Evolutionary conservation across 2,113 vertebrate genomes (phyloP), one percentile per base, ranked within the genome.

Genomic region (Rattus rattus): DNA sequence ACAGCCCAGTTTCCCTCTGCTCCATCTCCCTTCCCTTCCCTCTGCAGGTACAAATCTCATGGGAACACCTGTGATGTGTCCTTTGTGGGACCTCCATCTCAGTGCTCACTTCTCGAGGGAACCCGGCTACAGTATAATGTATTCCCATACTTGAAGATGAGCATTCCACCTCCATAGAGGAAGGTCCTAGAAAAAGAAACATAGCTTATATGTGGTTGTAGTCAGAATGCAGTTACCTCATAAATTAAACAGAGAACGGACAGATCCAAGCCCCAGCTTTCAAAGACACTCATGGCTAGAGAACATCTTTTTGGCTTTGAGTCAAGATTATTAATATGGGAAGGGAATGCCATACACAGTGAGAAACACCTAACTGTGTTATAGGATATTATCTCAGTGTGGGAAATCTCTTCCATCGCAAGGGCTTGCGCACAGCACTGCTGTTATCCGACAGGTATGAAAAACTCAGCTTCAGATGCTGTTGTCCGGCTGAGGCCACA

Each of bases 161-260:
- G 17, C 3, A 28, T 80, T 73, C 26, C 33, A 91, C 76, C n/a
- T 96, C 59, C 39, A n/a, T 7, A 79, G 47, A 93, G 92, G 76
- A 85, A 81, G 72, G 24, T n/a, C 12, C 52, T 83, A 81, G 80
- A 3, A 92, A 70, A 90, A 94, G 72, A 94, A 88, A 90, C 47
- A 0, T 61, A 72, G 49, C 39, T 88, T 69, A 91, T 80, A 61
- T 63, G 59, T 88, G 85, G 75, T 86, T 97, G 26, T 76, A 85
- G 70, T 92, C 65, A 95, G 95, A 97, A 96, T 91, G 73, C 59
- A 12, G 92, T 97, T 84, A 67, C 94, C 59, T 95, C 92, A 88
- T 97, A 97, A 97, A 96, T 97, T 97, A 95, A 91, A 86, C 33
- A 65, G 73, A 14, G 70, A 96, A 92, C 72, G 83, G 94, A 92